Evolutionary conservation across 2,888 invertebrate genomes (phyloP).

Genomic region (Apeira syringaria): DNA sequence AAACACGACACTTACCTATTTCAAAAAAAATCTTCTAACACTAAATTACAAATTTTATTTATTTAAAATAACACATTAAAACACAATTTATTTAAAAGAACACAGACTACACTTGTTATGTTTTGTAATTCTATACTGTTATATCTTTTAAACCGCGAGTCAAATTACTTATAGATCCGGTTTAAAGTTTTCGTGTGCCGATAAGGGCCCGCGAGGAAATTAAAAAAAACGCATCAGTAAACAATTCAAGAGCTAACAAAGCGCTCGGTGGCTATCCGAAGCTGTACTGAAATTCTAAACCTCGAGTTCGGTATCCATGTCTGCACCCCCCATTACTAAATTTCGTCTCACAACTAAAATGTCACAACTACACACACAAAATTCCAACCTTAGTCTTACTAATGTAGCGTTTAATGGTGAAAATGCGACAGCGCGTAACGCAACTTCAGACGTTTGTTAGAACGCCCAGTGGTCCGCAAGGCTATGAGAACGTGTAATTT

Average conservation of each 20-base stretch:
- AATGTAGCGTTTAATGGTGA: constrained; percentile 2
- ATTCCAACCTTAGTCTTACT: constrained; percentile 27
- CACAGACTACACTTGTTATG: constrained; percentile 40
- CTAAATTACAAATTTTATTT: constrained; percentile 31
- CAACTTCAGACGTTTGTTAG: constrained; percentile 41
- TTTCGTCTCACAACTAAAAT: constrained; percentile 58
- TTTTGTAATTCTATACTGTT: constrained; percentile 50
- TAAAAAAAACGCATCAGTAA: constrained; percentile 71
- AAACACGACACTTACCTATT: constrained; percentile 76
- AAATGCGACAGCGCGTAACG: constrained; percentile 31
- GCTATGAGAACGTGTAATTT: constrained; percentile 84
- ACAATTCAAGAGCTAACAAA: constrained; percentile 79
- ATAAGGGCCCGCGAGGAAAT: constrained; percentile 48
- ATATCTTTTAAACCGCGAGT: constrained; percentile 36
- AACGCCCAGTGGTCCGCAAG: constrained; percentile 59
- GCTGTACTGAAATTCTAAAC: constrained; percentile 84
- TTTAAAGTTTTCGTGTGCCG: constrained; percentile 42
- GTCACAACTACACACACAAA: constrained; percentile 27
- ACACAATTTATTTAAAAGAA: constrained; percentile 35
- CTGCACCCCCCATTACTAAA: constrained; percentile 82
- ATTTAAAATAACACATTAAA: constrained; percentile 34
- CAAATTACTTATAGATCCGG: constrained; percentile 42
- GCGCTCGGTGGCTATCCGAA: constrained; percentile 82
- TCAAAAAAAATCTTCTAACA: constrained; percentile 42
- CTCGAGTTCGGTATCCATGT: constrained; percentile 81